Percentiles rank a stretch among this genome's conserved stretches.
Conservation (phyloP, 2,888 invertebrate species). For the Pimpla rufipes region DNA sequence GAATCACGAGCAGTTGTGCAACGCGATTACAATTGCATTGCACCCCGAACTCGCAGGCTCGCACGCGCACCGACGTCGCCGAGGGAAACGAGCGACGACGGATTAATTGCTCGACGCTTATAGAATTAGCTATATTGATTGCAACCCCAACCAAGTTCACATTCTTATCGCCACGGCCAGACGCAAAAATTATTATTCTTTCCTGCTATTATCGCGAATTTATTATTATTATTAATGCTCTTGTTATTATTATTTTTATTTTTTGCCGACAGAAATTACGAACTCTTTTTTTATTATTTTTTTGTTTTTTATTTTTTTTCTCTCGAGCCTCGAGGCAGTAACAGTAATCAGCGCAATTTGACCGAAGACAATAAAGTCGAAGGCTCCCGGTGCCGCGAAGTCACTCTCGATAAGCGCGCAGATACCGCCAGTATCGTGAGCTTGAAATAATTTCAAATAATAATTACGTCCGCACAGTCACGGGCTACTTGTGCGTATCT, state of each 20-base stretch:
- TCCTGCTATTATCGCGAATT: background rate
- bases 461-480: conserved; percentile 31
- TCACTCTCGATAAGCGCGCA: conserved; percentile 53
- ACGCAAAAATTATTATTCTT: background rate
- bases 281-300: background rate
- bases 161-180: background rate
- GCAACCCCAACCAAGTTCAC: conserved; percentile 7
- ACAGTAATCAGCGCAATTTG: conserved; percentile 42
- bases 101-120: conserved; percentile 36
- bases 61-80: background rate
- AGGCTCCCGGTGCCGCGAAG: conserved; percentile 32
- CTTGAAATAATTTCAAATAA: conserved; percentile 49
- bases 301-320: background rate
- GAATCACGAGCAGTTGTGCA: conserved; percentile 68
- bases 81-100: conserved; percentile 40
- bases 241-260: background rate
- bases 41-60: conserved; percentile 32
- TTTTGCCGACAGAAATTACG: too few species aligned
- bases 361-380: conserved; percentile 43
- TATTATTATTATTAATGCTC: background rate
- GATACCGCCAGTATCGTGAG: background rate
- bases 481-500: background rate
- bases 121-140: conserved; percentile 43
- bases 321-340: conserved; percentile 3
- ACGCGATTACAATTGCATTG: conserved; percentile 57